phyloP scores from a whole-genome alignment of 2,888 invertebrate species.

The Trachelus tabidus region DNA sequence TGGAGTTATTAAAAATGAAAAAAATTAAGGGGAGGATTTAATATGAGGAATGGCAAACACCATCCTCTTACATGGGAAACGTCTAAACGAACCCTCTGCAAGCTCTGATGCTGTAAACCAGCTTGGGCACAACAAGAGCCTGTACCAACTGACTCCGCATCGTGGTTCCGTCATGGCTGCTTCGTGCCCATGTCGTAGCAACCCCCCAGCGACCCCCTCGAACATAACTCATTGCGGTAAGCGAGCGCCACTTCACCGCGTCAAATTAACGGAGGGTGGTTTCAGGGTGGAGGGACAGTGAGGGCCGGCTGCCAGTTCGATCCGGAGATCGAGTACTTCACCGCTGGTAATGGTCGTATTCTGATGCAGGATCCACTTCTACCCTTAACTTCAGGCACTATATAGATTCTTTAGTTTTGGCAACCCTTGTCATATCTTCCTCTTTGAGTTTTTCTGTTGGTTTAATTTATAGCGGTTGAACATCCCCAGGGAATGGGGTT shows the following conservation, averaged over 20 bases:
- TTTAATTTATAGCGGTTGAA: neutral
- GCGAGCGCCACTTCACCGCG: constrained; percentile 51
- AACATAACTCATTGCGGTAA: constrained; percentile 57
- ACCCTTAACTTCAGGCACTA: neutral
- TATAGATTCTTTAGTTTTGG: neutral
- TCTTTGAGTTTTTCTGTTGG: neutral
- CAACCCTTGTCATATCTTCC: neutral
- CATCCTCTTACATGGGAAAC: neutral
- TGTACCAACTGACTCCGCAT: neutral
- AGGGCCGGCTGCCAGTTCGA: neutral
- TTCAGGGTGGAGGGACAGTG: neutral
- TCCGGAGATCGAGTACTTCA: neutral
- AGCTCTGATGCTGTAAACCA: neutral
- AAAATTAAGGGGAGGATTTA: neutral
- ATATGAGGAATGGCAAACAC: neutral
- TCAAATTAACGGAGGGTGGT: constrained; percentile 49
- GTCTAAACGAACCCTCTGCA: neutral
- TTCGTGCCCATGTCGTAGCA: constrained; percentile 39
- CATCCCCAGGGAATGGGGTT: neutral
- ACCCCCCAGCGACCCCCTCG: constrained; percentile 37
- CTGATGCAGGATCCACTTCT: neutral
- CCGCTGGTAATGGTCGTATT: neutral
- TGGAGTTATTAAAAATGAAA: neutral
- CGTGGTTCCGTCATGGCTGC: neutral
- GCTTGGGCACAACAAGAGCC: neutral